Conservation (phyloP, 1,140 invertebrate genomes). For the Pogonus chalceus region DNA sequence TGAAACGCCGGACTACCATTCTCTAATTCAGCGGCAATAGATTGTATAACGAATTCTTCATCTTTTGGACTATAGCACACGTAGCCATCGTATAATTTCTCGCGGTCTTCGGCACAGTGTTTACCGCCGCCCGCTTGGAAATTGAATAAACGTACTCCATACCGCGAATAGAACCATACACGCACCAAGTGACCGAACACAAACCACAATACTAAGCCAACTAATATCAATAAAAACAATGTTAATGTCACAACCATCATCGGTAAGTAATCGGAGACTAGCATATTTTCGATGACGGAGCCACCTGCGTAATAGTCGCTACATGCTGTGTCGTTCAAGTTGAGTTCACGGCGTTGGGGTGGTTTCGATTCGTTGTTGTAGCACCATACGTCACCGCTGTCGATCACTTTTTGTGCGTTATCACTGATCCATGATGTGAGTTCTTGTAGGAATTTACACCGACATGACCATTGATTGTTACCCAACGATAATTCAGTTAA, state of each 20-base stretch:
- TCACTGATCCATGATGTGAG: constrained; percentile 74
- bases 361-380: constrained; percentile 64
- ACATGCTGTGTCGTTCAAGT: constrained; percentile 72
- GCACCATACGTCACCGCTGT: constrained; percentile 69
- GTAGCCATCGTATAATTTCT: constrained; percentile 86
- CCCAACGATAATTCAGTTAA: constrained; percentile 63
- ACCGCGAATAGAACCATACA: constrained; percentile 79
- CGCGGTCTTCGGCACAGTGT: constrained; percentile 56
- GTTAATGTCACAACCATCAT: constrained; percentile 69
- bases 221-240: constrained; percentile 58
- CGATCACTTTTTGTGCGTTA: constrained; percentile 67
- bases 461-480: constrained; percentile 80
- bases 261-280: constrained; percentile 76
- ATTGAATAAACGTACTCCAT: constrained; percentile 69
- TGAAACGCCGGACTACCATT: constrained; percentile 61
- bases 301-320: constrained; percentile 73
- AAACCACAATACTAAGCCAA: constrained; percentile 66
- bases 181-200: constrained; percentile 74
- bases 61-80: constrained; percentile 89
- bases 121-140: constrained; percentile 38
- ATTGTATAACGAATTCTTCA: constrained; percentile 78
- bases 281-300: constrained; percentile 71
- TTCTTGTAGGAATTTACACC: constrained; percentile 80
- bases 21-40: constrained; percentile 75
- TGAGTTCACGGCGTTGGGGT: constrained; percentile 57